Conservation (phyloP, 2,888 invertebrate species). For the Agapostemon virescens region DNA sequence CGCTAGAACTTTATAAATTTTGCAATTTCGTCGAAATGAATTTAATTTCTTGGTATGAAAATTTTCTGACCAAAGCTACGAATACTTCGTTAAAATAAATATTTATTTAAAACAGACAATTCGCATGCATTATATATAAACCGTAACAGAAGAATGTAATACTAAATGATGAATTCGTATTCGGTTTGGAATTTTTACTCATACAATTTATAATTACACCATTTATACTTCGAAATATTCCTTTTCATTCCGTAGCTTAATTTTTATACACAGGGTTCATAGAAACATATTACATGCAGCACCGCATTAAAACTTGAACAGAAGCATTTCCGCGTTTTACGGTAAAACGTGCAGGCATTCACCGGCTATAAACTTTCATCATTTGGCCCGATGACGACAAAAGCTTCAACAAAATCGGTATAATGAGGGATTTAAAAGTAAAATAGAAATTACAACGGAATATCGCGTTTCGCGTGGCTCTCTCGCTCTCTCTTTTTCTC, state of each 20-base stretch:
- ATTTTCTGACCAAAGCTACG: background rate
- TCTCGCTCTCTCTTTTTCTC: too few species aligned
- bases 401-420: background rate
- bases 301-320: constrained; percentile 4
- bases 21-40: too few species aligned
- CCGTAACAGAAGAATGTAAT: background rate
- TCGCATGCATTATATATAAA: background rate
- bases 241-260: background rate
- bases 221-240: background rate
- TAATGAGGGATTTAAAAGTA: constrained; percentile 8
- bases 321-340: background rate
- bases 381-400: background rate
- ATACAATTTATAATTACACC: background rate
- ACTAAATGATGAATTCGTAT: background rate
- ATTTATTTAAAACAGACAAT: background rate
- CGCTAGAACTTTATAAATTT: too few species aligned
- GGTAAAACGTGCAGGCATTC: background rate
- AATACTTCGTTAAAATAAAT: background rate
- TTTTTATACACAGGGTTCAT: background rate
- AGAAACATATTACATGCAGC: constrained; percentile 4
- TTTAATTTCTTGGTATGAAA: background rate
- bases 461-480: background rate
- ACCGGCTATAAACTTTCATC: constrained; percentile 1
- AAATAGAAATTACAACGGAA: constrained; percentile 7
- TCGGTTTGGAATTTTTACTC: background rate